Percentiles rank a stretch among this genome's conserved stretches.
These are phyloP conservation scores for Protophormia terraenovae DNA, from an alignment of 2,888 invertebrate genomes.

Conservation along the genomic window DNA sequence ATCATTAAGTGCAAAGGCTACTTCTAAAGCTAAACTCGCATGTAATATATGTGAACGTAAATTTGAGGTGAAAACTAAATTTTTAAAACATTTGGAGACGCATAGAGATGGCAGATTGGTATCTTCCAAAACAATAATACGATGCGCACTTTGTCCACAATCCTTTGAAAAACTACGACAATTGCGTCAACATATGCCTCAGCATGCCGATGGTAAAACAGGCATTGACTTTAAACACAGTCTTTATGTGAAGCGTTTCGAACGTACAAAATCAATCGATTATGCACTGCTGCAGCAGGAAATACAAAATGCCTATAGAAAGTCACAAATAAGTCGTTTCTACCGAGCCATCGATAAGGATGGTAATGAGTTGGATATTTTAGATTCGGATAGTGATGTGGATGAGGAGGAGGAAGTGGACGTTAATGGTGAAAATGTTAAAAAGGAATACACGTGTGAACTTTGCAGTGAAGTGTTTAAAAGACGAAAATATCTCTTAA, in stretches of 20 bases:
- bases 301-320: conserved; percentile 59
- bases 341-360: conserved; percentile 76
- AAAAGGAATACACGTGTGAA: conserved; percentile 72
- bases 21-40: conserved; percentile 75
- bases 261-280: conserved; percentile 54
- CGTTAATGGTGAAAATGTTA: conserved; percentile 69
- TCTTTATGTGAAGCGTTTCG: conserved; percentile 70
- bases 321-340: conserved; percentile 71
- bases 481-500: conserved; percentile 71
- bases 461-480: conserved; percentile 72
- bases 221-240: conserved; percentile 71
- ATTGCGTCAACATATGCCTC: conserved; percentile 72
- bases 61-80: conserved; percentile 76
- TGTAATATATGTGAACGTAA: conserved; percentile 82
- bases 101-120: conserved; percentile 76
- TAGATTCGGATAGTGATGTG: conserved; percentile 78
- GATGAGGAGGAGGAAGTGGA: conserved; percentile 70
- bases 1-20: not conserved
- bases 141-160: conserved; percentile 74
- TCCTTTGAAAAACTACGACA: conserved; percentile 69
- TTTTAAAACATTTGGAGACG: conserved; percentile 75
- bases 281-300: conserved; percentile 57
- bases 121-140: conserved; percentile 55
- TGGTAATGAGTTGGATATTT: conserved; percentile 77
- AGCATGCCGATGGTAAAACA: conserved; percentile 73